A percentile compares a stretch with the other conserved stretches of the same genome.
phyloP scores from a whole-genome alignment of 2,797 vertebrate genomes.

The Gallinago stenura region DNA sequence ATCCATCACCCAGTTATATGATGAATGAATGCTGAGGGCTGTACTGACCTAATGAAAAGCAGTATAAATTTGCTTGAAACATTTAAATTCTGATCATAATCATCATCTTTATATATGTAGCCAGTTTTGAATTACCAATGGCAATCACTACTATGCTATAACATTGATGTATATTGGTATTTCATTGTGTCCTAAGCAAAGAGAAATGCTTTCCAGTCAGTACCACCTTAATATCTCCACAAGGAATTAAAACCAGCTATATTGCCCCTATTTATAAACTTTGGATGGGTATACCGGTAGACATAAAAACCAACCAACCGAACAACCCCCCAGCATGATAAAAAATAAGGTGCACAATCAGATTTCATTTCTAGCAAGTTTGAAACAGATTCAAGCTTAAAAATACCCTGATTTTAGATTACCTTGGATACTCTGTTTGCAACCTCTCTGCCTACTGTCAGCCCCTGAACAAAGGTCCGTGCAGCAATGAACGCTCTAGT shows the following conservation, averaged over 20 bases:
- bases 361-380: background rate
- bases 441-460: slow-evolving; percentile 95
- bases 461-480: slow-evolving; percentile 95
- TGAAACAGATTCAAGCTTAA: background rate
- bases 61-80: background rate
- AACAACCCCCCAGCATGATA: rapidly evolving
- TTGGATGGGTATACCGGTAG: background rate
- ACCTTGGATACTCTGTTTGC: slow-evolving; percentile 96
- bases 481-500: slow-evolving; percentile 94
- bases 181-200: background rate
- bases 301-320: background rate
- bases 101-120: background rate
- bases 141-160: background rate
- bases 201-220: background rate
- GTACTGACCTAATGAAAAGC: background rate
- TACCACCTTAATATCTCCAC: background rate
- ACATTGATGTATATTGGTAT: background rate
- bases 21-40: background rate
- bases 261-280: background rate
- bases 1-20: background rate
- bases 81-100: slow-evolving; percentile 45
- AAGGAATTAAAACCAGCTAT: background rate
- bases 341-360: background rate
- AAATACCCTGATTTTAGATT: slow-evolving; percentile 53
- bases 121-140: background rate